These are phyloP conservation scores for Enteromius anoplus DNA, from an alignment of 2,797 vertebrate species.

Conservation along the genomic window DNA sequence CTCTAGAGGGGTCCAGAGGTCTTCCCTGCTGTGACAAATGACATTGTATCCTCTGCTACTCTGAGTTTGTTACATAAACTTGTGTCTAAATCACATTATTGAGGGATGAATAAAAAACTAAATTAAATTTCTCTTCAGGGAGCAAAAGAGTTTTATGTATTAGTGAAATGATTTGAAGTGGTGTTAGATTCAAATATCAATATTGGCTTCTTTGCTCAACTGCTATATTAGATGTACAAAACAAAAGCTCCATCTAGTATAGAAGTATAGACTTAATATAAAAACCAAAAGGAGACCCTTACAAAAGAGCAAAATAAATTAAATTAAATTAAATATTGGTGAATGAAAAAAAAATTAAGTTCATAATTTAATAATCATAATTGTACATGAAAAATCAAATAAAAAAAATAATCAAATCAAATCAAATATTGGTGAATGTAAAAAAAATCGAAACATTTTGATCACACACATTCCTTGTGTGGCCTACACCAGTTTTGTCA, in stretches of 20 bases:
- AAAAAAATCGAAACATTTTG: background rate
- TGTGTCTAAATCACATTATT: conserved; percentile 42
- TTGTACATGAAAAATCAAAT: too few relatives aligned
- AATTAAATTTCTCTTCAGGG: background rate
- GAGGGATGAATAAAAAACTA: conserved; percentile 29
- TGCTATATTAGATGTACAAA: background rate
- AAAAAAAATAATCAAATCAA: too few relatives aligned
- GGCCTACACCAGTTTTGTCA: background rate
- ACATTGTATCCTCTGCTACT: conserved; percentile 43
- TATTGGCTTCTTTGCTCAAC: background rate
- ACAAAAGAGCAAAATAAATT: background rate
- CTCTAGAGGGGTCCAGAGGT: conserved; percentile 43
- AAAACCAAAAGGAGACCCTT: background rate
- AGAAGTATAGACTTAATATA: background rate
- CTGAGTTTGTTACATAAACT: conserved; percentile 32
- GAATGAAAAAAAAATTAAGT: background rate
- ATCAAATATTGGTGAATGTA: background rate
- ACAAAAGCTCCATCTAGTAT: background rate
- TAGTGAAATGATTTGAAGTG: background rate
- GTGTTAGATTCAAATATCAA: background rate
- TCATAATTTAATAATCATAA: too few relatives aligned
- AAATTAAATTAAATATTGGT: background rate
- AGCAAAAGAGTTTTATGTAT: background rate
- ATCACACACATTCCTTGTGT: background rate
- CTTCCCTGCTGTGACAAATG: conserved; percentile 54